Conservation (phyloP, 2,888 invertebrate species). For the Stratiomys singularior region DNA sequence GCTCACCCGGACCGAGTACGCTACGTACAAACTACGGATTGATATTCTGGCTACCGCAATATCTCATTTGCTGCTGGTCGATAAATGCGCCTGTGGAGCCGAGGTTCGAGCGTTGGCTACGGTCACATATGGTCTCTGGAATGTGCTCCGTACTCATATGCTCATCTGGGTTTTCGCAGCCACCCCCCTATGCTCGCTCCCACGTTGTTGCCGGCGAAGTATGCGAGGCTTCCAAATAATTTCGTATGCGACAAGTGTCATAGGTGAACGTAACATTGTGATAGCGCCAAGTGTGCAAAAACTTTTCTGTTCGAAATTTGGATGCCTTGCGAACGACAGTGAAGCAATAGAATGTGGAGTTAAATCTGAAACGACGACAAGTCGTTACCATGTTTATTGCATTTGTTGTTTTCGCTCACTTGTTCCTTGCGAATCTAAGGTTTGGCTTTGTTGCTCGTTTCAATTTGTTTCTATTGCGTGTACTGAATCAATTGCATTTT, state of each 20-base stretch:
- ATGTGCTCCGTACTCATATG: constrained; percentile 3
- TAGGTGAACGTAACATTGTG: constrained; percentile 43
- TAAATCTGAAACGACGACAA: constrained; percentile 21
- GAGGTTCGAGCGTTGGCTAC: constrained; percentile 7
- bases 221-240: constrained; percentile 20
- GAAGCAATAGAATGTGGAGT: constrained; percentile 9
- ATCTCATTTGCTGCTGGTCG: constrained; percentile 22
- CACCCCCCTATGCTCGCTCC: background rate
- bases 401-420: constrained; percentile 19
- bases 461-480: constrained; percentile 25
- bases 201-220: too few species aligned
- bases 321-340: constrained; percentile 26
- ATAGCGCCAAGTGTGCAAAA: constrained; percentile 42
- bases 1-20: background rate
- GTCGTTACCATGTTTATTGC: constrained; percentile 30
- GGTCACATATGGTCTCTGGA: constrained; percentile 40
- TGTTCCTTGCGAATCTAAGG: constrained; percentile 5
- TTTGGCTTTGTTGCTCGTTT: background rate
- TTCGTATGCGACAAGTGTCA: constrained; percentile 46
- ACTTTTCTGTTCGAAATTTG: constrained; percentile 37
- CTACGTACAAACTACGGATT: constrained; percentile 13
- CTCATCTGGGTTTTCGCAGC: background rate
- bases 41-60: constrained; percentile 39
- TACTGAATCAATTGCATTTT: constrained; percentile 27
- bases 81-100: background rate